These are phyloP conservation scores for Scaptomyza parva DNA, from an alignment of 2,888 invertebrate species.

Conservation along the genomic window DNA sequence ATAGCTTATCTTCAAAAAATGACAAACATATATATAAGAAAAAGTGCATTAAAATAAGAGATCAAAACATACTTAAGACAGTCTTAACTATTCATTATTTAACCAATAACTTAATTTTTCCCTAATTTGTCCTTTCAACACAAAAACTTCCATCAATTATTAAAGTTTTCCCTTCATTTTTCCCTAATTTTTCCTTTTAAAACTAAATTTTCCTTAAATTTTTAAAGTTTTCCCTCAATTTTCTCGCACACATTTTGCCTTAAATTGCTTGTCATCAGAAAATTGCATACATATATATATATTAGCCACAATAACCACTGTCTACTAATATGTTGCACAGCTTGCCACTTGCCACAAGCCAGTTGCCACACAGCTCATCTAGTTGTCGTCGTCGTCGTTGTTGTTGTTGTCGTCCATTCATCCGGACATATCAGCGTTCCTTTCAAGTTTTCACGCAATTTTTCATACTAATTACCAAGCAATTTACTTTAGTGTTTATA, in stretches of 20 bases:
- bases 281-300: too few relatives aligned
- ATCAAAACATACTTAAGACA: too few relatives aligned
- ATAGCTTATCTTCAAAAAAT: too few relatives aligned
- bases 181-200: too few relatives aligned
- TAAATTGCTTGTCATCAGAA: background rate
- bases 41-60: background rate
- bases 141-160: too few relatives aligned
- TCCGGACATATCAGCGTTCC: conserved; percentile 29
- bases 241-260: background rate
- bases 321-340: conserved; percentile 5
- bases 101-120: too few relatives aligned
- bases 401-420: conserved; percentile 19
- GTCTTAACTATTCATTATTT: too few relatives aligned
- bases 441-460: conserved; percentile 71
- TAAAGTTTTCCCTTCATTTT: too few relatives aligned
- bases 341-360: conserved; percentile 1
- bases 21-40: too few relatives aligned
- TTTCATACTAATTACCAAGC: conserved; percentile 79
- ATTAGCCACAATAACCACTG: background rate
- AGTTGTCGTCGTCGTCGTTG: conserved; percentile 25
- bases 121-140: too few relatives aligned
- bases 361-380: conserved; percentile 20
- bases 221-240: background rate
- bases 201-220: background rate
- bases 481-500: conserved; percentile 80